Evolutionary conservation across 1,140 invertebrate species (phyloP).

Genomic region (Hypsibius dujardini): DNA sequence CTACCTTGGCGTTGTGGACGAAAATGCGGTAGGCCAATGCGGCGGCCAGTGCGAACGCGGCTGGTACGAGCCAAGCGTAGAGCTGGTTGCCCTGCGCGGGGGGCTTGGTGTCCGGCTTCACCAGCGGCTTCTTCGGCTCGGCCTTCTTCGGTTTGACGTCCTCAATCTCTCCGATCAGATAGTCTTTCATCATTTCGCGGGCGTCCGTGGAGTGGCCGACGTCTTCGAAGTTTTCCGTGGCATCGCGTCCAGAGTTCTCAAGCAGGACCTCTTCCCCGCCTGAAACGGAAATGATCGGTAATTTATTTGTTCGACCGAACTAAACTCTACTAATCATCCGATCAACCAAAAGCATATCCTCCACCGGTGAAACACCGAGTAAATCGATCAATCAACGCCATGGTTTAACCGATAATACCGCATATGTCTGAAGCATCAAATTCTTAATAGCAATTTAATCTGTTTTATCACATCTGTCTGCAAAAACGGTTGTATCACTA

Average conservation of each 20-base stretch:
- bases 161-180: slow-evolving; percentile 69
- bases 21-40: slow-evolving; percentile 3
- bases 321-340: too few species aligned
- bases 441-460: too few species aligned
- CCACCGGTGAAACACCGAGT: too few species aligned
- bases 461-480: too few species aligned
- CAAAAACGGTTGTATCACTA: too few species aligned
- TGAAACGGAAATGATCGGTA: too few species aligned
- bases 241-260: slow-evolving; percentile 51
- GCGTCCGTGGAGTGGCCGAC: slow-evolving; percentile 93
- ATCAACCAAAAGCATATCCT: too few species aligned
- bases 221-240: slow-evolving; percentile 82
- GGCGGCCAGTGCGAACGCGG: neutral
- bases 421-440: too few species aligned
- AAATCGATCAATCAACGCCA: too few species aligned
- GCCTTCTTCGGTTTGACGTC: slow-evolving; percentile 36
- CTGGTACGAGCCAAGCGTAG: neutral
- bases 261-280: slow-evolving; percentile 87
- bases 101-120: neutral
- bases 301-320: too few species aligned
- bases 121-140: neutral
- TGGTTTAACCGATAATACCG: too few species aligned
- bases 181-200: slow-evolving; percentile 73
- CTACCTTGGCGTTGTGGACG: too few species aligned
- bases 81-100: neutral